phyloP scores from a whole-genome alignment of 2,888 invertebrate species.

The Megalurothrips usitatus region DNA sequence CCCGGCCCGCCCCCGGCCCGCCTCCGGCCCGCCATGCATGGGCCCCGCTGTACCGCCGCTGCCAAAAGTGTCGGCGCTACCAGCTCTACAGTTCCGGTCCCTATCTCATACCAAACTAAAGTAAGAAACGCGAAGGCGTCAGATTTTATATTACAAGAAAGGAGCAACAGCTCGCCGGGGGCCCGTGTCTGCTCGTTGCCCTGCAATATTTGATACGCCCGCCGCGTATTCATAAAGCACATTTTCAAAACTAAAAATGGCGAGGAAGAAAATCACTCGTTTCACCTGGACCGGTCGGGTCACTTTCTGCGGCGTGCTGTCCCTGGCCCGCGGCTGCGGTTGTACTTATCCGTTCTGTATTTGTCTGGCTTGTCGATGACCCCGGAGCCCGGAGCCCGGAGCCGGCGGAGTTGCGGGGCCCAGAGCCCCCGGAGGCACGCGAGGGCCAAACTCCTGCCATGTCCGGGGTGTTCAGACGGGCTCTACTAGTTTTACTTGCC shows the following conservation, averaged over 20 bases:
- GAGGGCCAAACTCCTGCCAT: too few species aligned
- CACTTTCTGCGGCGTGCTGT: not conserved
- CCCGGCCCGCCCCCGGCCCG: not conserved
- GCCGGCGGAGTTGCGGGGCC: too few species aligned
- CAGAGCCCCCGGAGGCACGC: too few species aligned
- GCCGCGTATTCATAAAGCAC: too few species aligned
- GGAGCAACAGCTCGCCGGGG: too few species aligned
- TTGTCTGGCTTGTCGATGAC: constrained; percentile 9
- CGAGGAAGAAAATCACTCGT: too few species aligned
- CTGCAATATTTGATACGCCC: too few species aligned
- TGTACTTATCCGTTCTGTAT: not conserved
- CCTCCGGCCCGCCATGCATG: not conserved
- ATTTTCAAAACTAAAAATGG: too few species aligned
- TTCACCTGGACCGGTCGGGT: not conserved
- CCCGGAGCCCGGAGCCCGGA: not conserved
- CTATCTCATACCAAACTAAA: too few species aligned
- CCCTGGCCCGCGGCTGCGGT: not conserved
- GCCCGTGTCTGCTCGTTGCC: too few species aligned
- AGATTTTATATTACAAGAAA: too few species aligned
- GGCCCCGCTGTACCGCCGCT: not conserved
- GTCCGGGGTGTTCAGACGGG: not conserved
- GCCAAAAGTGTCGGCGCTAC: not conserved
- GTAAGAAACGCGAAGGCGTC: too few species aligned
- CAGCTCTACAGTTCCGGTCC: not conserved
- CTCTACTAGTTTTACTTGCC: constrained; percentile 2